Base-by-base conservation (phyloP, 2,113 vertebrate species). In the Heterotis niloticus region DNA sequence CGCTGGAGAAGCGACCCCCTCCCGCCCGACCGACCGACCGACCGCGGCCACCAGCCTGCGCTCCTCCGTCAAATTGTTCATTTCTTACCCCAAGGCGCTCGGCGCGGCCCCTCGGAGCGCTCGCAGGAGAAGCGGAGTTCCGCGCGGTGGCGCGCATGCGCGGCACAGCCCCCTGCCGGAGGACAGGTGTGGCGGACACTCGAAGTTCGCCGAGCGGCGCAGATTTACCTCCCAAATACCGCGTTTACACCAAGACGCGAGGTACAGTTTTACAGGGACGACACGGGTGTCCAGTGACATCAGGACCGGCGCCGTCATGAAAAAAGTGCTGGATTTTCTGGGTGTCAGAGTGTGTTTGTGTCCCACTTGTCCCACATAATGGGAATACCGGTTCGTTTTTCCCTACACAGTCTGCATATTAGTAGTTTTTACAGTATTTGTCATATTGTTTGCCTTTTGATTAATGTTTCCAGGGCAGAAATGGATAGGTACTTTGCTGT, bases 81-180 rank as follows among this genome's bases (percentile, higher is more conserved):
- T 82, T 82, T 60, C 84, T 85, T 82, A 87, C 86, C 79, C 66
- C 81, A 82, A 82, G 62, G 68, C 84, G 83, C 81, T 65, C 84
- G 73, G 67, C 78, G 54, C 64, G 54, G 65, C 84, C 75, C 81
- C 74, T 83, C 84, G 81, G 78, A 79, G 77, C 62, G 75, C 60
- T 85, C 80, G 85, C 84, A 84, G 84, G 79, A 80, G 75, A 78
- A 77, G 78, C 68, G 73, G 81, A 73, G 78, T n/a, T 44, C 68
- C 54, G 20, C 34, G 69, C 51, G 69, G 82, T 78, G 56, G 72
- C 75, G 69, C 66, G 12, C 81, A 34, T 84, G 83, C 86, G 86
- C 86, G 5, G 68, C 56, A 29, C 65, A 78, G 84, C 86, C 84
- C 81, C 84, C 86, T 84, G 29, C 84, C 81, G 84, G 84, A 83